Percentiles rank a stretch among this genome's conserved stretches.
These are phyloP conservation scores for pig (Sus scrofa) DNA, from an alignment of 2,113 vertebrate species.

Conservation along the genomic window DNA sequence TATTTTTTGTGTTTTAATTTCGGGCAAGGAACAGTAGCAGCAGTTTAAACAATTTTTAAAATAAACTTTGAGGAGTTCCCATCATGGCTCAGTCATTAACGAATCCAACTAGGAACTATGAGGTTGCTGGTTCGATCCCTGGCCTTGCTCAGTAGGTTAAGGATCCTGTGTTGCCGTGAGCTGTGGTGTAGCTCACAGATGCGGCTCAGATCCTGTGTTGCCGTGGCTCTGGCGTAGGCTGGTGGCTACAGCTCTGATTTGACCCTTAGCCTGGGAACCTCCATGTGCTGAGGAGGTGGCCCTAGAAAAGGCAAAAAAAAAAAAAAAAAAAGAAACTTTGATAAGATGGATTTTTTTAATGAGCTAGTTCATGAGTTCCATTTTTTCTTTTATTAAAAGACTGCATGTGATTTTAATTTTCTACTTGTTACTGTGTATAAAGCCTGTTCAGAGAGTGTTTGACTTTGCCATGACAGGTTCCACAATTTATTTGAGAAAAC, in stretches of 20 bases:
- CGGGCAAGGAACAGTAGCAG: not conserved
- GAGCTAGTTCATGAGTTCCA: not conserved
- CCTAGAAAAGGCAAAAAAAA: no score
- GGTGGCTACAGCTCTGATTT: no score
- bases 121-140: no score
- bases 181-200: no score
- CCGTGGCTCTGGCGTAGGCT: no score
- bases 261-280: no score
- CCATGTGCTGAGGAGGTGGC: no score
- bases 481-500: slow-evolving; percentile 60
- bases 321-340: slow-evolving; percentile 18
- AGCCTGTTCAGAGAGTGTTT: not conserved
- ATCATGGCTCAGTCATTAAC: no score
- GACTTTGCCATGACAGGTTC: not conserved
- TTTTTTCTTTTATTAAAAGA: not conserved
- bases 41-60: slow-evolving; percentile 44
- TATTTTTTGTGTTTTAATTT: slow-evolving; percentile 49
- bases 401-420: slow-evolving; percentile 2
- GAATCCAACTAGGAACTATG: no score
- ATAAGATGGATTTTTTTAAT: not conserved
- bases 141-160: no score
- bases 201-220: no score
- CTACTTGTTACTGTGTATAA: not conserved
- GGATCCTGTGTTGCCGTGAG: no score
- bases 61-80: not conserved